These are phyloP conservation scores for Allolobophora icterica DNA, from an alignment of 2,888 invertebrate genomes.

Conservation along the genomic window DNA sequence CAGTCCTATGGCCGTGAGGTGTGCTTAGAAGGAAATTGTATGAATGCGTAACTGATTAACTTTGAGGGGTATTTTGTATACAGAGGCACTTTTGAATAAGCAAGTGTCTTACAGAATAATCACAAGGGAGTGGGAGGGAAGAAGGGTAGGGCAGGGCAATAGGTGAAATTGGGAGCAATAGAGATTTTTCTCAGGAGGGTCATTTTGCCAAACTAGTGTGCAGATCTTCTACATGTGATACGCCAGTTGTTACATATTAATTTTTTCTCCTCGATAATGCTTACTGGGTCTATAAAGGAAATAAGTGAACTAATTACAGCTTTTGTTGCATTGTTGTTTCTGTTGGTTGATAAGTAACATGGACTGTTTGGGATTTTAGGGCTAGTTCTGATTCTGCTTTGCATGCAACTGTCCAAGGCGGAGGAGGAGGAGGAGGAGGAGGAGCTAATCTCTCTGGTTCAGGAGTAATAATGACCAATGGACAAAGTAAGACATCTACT, in stretches of 20 bases:
- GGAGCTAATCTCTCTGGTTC: background rate
- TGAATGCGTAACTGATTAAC: too few relatives aligned
- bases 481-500: background rate
- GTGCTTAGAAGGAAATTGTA: too few relatives aligned
- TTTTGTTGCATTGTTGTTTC: background rate
- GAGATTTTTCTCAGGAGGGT: too few relatives aligned
- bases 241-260: background rate
- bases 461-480: background rate
- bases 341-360: background rate
- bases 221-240: too few relatives aligned
- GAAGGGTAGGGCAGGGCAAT: too few relatives aligned
- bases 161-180: too few relatives aligned
- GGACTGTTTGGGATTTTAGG: slow-evolving; percentile 24
- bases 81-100: too few relatives aligned
- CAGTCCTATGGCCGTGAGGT: too few relatives aligned
- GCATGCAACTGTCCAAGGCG: slow-evolving; percentile 50
- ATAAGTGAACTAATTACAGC: background rate
- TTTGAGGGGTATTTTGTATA: too few relatives aligned
- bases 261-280: background rate
- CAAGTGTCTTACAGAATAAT: too few relatives aligned
- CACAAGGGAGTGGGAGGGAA: too few relatives aligned
- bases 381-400: slow-evolving; percentile 88
- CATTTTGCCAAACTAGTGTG: too few relatives aligned
- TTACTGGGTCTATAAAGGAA: background rate
- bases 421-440: background rate